These are phyloP conservation scores for Xenopus tropicalis DNA, from an alignment of 2,113 vertebrate genomes.

Conservation along the genomic window UCB_Xtro_10.0 CM004447.2:90463001-90463500, in stretches of 20 bases:
- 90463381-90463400: neutral
- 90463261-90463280: neutral
- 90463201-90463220: neutral
- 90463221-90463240: neutral
- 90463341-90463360: neutral
- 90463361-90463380: neutral
- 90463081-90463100: neutral
- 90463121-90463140: neutral
- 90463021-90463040: neutral
- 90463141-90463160: neutral
- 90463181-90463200: neutral
- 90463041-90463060: neutral
- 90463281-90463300: neutral
- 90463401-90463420: slow-evolving; percentile 8
- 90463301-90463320: neutral
- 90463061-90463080: neutral
- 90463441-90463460: no score
- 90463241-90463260: slow-evolving; percentile 5
- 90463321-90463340: neutral
- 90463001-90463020: neutral
- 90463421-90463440: no score
- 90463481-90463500: no score
- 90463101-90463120: neutral
- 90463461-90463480: no score
- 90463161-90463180: neutral